Evolutionary conservation across 2,888 invertebrate species (phyloP).

Genomic region (Dyspetes luteomarginatus): DNA sequence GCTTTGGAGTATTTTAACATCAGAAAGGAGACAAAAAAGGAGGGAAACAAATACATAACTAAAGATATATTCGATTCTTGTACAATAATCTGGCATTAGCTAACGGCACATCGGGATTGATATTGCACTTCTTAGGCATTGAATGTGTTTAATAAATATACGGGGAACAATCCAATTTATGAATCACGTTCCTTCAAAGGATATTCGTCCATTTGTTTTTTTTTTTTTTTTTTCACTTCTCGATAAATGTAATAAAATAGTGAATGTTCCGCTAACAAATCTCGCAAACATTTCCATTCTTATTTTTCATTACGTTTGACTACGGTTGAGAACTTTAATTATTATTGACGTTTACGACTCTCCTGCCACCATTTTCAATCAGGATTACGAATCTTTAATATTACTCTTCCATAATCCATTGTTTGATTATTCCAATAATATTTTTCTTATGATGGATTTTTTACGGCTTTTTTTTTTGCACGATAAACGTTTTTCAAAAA

Average conservation of each 20-base stretch:
- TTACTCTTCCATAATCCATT: background rate
- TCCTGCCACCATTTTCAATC: background rate
- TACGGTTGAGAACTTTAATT: conserved; percentile 27
- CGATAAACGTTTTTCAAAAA: background rate
- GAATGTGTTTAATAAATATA: conserved; percentile 31
- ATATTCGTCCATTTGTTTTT: conserved; percentile 16
- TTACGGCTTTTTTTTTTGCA: background rate
- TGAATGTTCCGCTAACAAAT: conserved; percentile 55
- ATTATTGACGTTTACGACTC: conserved; percentile 27
- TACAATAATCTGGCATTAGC: conserved; percentile 14
- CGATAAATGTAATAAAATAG: conserved; percentile 65
- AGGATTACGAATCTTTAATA: background rate
- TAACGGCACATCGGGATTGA: conserved; percentile 49
- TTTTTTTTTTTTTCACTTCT: conserved; percentile 7
- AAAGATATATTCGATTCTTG: conserved; percentile 17
- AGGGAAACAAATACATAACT: conserved; percentile 5
- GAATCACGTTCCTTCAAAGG: conserved; percentile 42
- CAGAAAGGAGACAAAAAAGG: background rate
- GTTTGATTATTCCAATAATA: background rate
- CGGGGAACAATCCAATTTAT: conserved; percentile 28
- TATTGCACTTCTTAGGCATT: conserved; percentile 59
- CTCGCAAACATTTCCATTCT: conserved; percentile 18
- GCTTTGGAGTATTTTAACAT: conserved; percentile 8
- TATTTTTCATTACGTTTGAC: conserved; percentile 11
- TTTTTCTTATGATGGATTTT: background rate